Evolutionary conservation across 2,888 invertebrate species (phyloP).

Genomic region (Andricus curvator): DNA sequence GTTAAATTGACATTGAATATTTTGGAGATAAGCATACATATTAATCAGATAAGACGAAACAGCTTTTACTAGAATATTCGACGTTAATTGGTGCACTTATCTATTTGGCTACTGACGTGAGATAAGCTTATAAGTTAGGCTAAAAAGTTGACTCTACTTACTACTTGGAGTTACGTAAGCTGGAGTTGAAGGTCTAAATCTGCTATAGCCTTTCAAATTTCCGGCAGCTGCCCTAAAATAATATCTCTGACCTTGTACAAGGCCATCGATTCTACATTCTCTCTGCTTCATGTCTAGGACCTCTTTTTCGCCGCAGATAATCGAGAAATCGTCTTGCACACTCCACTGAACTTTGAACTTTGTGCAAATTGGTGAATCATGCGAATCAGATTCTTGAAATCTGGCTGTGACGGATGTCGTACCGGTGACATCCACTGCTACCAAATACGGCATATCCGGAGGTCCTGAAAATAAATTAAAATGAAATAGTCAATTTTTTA

Average conservation of each 20-base stretch:
- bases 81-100: conserved; percentile 6
- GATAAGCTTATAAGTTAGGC: conserved; percentile 15
- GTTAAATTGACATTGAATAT: no score
- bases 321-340: conserved; percentile 89
- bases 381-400: conserved; percentile 85
- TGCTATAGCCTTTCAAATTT: conserved; percentile 94
- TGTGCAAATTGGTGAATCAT: conserved; percentile 90
- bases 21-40: not conserved
- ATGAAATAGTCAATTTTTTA: not conserved
- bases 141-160: conserved; percentile 79
- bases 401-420: conserved; percentile 84
- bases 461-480: conserved; percentile 79
- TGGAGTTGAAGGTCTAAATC: conserved; percentile 87
- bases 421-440: conserved; percentile 86
- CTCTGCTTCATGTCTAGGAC: conserved; percentile 84
- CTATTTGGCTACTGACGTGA: not conserved
- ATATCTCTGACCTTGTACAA: conserved; percentile 92
- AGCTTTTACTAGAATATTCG: not conserved
- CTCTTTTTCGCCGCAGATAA: conserved; percentile 89
- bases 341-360: conserved; percentile 99
- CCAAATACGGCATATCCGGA: conserved; percentile 90
- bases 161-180: conserved; percentile 93
- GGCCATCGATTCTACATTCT: conserved; percentile 84
- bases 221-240: conserved; percentile 95
- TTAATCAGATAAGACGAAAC: not conserved